phyloP scores from a whole-genome alignment of 1,140 invertebrate genomes.

The Drosophila malerkotliana region DNA sequence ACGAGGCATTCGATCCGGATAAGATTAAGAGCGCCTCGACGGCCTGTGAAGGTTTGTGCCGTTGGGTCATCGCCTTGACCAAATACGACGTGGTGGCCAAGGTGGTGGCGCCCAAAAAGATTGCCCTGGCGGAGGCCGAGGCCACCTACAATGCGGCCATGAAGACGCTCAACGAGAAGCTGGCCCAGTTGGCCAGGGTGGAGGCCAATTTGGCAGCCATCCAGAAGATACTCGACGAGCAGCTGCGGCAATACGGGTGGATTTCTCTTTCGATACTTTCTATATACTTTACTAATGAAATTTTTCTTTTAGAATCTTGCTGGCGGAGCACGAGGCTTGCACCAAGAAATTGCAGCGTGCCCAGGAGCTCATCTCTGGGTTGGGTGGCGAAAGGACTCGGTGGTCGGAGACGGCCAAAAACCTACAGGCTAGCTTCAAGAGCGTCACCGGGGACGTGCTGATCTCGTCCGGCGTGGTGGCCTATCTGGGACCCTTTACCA shows the following conservation, averaged over 20 bases:
- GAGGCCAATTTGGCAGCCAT: conserved; percentile 89
- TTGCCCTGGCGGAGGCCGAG: conserved; percentile 91
- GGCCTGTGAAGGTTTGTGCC: conserved; percentile 92
- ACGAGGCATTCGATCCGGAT: conserved; percentile 95
- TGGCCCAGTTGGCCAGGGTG: conserved; percentile 88
- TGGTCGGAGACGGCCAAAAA: conserved; percentile 92
- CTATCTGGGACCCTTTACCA: conserved; percentile 96
- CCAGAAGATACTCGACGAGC: conserved; percentile 88
- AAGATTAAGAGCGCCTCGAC: conserved; percentile 92
- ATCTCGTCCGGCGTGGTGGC: conserved; percentile 95
- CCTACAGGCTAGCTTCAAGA: conserved; percentile 89
- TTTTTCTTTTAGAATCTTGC: conserved; percentile 86
- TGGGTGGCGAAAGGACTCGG: conserved; percentile 92
- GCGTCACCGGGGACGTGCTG: conserved; percentile 91
- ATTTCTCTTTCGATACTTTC: background rate
- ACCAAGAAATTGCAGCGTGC: conserved; percentile 95
- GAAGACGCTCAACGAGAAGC: conserved; percentile 89
- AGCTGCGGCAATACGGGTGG: conserved; percentile 84
- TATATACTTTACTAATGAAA: background rate
- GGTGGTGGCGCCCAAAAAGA: conserved; percentile 93
- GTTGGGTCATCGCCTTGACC: conserved; percentile 96
- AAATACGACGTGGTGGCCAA: conserved; percentile 97
- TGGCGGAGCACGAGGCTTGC: conserved; percentile 93
- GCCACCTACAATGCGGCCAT: conserved; percentile 88
- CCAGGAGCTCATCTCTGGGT: conserved; percentile 94